Base-by-base conservation (phyloP, 1,140 invertebrate genomes). In the Nephila pilipes region DNA sequence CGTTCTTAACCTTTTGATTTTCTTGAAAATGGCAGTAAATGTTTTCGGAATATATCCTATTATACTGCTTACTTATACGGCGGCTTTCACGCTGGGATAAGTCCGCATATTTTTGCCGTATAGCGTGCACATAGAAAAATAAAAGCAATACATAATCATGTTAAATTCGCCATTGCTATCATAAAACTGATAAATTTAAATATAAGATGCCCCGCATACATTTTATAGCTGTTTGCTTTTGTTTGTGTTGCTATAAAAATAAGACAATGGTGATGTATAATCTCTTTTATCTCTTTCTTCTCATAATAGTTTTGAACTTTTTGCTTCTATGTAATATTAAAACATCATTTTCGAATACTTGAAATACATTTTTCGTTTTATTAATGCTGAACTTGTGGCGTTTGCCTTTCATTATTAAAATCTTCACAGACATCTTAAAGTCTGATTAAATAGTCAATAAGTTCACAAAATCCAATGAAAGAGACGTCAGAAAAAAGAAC, bases 111-210 rank as follows among this genome's bases (percentile, higher is more conserved):
- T 75, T 75, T 32, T 75, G 3, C 29, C 29, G 6, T 75, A 16
- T 75, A 36, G 32, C 18, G 69, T 36, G 32, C 36, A 3, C 3
- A 29, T 75, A 75, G 3, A 16, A 75, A 29, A 75, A 29, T 18
- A 6, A 75, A 36, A 69, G n/a, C n/a, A 75, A 8, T 5, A 75
- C 14, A 25, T 75, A 46, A 46, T 46, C 46, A 46, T 36, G 69
- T 75, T 36, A 36, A 75, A 18, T 75, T 29, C 69, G 14, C 12
- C 8, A 65, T 65, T 14, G 63, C 10, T 1, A 75, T 32, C 32
- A 75, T 75, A 75, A 75, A 75, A 25, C 12, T 32, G 69, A 32
- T 75, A 18, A 32, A 75, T 75, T 32, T 75, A 75, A 75, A 75
- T 75, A 75, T 32, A 32, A 75, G 18, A 75, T 32, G 29, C 8